Base-by-base conservation (phyloP, 2,888 invertebrate species). In the Lochmaea capreae region DNA sequence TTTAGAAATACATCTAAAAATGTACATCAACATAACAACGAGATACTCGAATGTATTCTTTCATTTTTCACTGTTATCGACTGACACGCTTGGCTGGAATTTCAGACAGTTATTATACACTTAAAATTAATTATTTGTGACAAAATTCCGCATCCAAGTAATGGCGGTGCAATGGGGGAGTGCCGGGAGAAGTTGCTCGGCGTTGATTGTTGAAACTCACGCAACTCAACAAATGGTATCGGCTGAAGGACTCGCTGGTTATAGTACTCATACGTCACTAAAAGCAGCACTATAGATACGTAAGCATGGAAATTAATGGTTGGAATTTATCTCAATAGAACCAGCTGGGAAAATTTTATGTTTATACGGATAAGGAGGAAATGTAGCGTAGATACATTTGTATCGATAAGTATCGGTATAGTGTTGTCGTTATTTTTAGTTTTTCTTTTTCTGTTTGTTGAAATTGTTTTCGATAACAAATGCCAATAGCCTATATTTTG, bases 141-240 rank as follows among this genome's bases (percentile, higher is more conserved):
- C 79, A 76, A 78, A 81, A 79, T 79, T 79, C 76, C 74, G 69
- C 66, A 68, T 78, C 74, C 70, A 74, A 77, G 70, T 71, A 75
- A 75, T 70, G 76, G 74, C 63, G 66, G 69, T 70, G 67, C 69
- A 67, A 75, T 73, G 68, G 69, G 72, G 74, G 73, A 72, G 77
- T 70, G 78, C 68, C 69, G 54, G 33, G 58, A 74, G 74, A 78
- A 79, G 78, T 78, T 71, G 71, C 76, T 76, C 67, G 72, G 74
- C 73, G 75, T 78, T 81, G 79, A 82, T 82, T 78, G 76, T 77
- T 65, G 65, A 71, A 77, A 77, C 79, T 78, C 84, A 84, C 83
- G 83, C 83, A 81, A 83, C 79, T 74, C 72, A 74, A 76, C 79
- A 78, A 82, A 82, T 81, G 82, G 81, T 83, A 84, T 79, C 80